Evolutionary conservation across 2,113 vertebrate species (phyloP), one percentile per base, ranked within the genome.

Genomic region (Mola mola): DNA sequence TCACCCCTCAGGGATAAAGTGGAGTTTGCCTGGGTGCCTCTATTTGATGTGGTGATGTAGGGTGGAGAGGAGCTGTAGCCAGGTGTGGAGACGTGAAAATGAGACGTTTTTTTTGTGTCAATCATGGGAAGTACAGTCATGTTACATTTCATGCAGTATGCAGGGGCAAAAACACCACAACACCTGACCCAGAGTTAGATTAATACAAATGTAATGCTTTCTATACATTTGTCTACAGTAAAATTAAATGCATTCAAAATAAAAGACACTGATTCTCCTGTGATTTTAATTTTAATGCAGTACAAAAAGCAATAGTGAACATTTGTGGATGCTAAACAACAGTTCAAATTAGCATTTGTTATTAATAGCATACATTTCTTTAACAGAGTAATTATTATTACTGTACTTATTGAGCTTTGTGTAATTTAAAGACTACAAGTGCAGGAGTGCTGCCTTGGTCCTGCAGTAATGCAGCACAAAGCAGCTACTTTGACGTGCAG

Each of bases 51-150:
- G 83, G 85, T 61, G 64, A 53, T 59, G 67, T 65, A 29, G 64
- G 62, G 69, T 26, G 28, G 64, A 63, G 71, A 74, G 61, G 31
- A 43, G 49, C 55, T 59, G 62, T 33, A 79, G 67, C 87, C 89
- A 90, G 90, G 88, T 90, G 87, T 83, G 68, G 56, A 38, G 65
- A 89, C 82, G 84, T 92, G 80, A 92, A 91, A 89, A 84, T 81
- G 79, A 89, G 85, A 88, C 11, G 66, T 15, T 22, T 40, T 28
- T 44, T 51, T 6, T 3, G 49, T 44, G 65, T 55, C 65, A 43
- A 52, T 47, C 70, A 46, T 55, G 37, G 25, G 24, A 46, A 38
- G 31, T 51, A 38, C 0, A 31, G 70, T 78, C 41, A 36, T 25
- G 52, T 40, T 82, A 50, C 60, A 46, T 22, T 44, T 53, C 48